Base-by-base conservation (phyloP, 2,888 invertebrate genomes). In the Sinohyriopsis cumingii region DNA sequence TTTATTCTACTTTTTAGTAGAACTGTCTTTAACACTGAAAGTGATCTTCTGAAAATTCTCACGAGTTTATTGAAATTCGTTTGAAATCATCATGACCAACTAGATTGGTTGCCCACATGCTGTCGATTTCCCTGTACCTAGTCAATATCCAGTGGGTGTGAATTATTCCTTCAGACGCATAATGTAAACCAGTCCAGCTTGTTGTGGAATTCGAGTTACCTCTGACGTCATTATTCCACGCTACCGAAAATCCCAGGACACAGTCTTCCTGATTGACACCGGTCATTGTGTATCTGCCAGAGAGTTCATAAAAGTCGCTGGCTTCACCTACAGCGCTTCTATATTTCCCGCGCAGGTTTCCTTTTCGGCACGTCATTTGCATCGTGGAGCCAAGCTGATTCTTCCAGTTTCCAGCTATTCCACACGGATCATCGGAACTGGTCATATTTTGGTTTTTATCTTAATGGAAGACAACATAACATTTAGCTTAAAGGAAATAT, bases 201-300 rank as follows among this genome's bases (percentile, higher is more conserved):
- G 64, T 33, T 3, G 71, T 15, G 9, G 71, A 67, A 15, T 71
- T 33, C 1, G 68, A 65, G 56, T 71, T 71, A n/a, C 65, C 71
- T 6, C 28, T 6, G 3, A 55, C 62, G 0, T 63, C 22, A 63
- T 72, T 72, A 56, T 68, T 66, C 59, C 62, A 72, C 2, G 72
- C 22, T 7, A 72, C 68, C 20, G 57, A 24, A 54, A 65, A 72
- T 22, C 72, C 68, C 22, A 66, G 0, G 1, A 67, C 22, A 20
- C 55, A 55, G 22, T 63, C 66, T 45, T 65, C 22, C 1, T 60
- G 22, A 18, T 67, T 54, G 3, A 22, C 54, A 65, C 60, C 60
- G 9, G 53, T 15, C 57, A 63, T 65, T 22, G 68, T 63, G 63
- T 66, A 72, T 20, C 72, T 55, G 6, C 72, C 72, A 12, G 63